These are phyloP conservation scores for Tiliacea citrago DNA, from an alignment of 2,888 invertebrate species.

Conservation along the genomic window DNA sequence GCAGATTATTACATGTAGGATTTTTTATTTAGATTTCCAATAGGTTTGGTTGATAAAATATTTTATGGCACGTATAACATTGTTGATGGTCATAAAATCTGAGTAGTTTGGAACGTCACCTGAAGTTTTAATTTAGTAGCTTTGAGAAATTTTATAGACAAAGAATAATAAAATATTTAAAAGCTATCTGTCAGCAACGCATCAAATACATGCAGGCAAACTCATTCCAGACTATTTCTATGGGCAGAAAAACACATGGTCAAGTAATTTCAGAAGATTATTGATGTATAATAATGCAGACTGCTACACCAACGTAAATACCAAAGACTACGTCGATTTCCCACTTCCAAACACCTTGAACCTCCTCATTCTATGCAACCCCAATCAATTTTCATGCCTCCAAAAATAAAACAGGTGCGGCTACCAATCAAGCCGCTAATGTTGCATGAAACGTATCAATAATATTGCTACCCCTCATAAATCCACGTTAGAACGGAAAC, in stretches of 20 bases:
- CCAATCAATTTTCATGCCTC: conserved; percentile 52
- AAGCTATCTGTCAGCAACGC: not conserved
- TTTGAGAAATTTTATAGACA: conserved; percentile 30
- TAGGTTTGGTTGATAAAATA: conserved; percentile 40
- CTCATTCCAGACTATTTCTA: not conserved
- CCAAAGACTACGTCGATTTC: not conserved
- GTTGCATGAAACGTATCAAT: conserved; percentile 82
- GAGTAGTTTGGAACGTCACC: conserved; percentile 54
- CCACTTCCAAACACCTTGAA: not conserved
- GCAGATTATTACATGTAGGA: conserved; percentile 13
- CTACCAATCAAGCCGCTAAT: conserved; percentile 80
- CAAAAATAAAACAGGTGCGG: conserved; percentile 63
- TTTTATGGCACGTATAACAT: conserved; percentile 52
- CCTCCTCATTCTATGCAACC: conserved; percentile 36
- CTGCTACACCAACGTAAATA: not conserved
- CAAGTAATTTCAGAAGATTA: not conserved
- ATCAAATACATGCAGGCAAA: not conserved
- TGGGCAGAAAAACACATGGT: not conserved
- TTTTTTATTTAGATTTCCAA: conserved; percentile 28
- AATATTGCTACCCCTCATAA: conserved; percentile 78
- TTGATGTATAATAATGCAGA: not conserved
- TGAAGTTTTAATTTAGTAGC: conserved; percentile 50
- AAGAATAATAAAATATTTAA: conserved; percentile 17
- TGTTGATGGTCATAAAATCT: conserved; percentile 55
- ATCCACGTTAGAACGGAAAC: conserved; percentile 76